These are phyloP conservation scores for Drosophila simulans DNA, from an alignment of 1,140 invertebrate genomes.

Conservation along the genomic window DNA sequence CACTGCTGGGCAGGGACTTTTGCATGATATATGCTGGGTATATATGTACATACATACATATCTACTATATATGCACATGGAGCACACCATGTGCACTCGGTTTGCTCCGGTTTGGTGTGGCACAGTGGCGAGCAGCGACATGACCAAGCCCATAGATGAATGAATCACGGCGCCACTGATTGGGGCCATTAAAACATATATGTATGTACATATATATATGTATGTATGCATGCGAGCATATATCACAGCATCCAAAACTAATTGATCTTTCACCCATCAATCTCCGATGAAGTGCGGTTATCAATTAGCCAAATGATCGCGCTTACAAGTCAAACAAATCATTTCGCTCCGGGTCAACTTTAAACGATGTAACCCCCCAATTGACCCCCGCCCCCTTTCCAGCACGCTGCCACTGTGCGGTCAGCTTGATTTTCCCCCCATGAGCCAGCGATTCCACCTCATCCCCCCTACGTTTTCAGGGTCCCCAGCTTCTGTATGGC, in stretches of 20 bases:
- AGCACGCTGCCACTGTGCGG: constrained; percentile 59
- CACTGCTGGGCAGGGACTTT: constrained; percentile 53
- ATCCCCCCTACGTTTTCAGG: not conserved
- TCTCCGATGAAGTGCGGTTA: constrained; percentile 48
- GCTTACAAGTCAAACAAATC: constrained; percentile 62
- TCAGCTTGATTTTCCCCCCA: constrained; percentile 40
- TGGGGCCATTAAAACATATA: constrained; percentile 26
- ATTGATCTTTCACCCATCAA: constrained; percentile 58
- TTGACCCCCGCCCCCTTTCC: not conserved
- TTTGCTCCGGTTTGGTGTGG: constrained; percentile 34
- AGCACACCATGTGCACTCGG: constrained; percentile 11
- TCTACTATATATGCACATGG: not conserved
- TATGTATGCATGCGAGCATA: constrained; percentile 18
- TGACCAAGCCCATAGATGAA: constrained; percentile 30
- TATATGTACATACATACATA: not conserved
- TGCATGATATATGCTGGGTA: constrained; percentile 9
- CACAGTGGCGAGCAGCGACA: constrained; percentile 48
- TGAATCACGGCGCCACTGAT: constrained; percentile 53
- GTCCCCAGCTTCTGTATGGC: constrained; percentile 24
- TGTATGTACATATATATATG: too few relatives aligned
- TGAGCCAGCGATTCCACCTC: not conserved
- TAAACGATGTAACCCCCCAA: constrained; percentile 40
- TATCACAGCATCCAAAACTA: constrained; percentile 28
- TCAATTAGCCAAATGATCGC: constrained; percentile 73
- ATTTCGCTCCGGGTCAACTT: constrained; percentile 55